A percentile compares a stretch with the other conserved stretches of the same genome.
phyloP scores from a whole-genome alignment of 1,140 invertebrate genomes.

The Drosophila ercepeae region DNA sequence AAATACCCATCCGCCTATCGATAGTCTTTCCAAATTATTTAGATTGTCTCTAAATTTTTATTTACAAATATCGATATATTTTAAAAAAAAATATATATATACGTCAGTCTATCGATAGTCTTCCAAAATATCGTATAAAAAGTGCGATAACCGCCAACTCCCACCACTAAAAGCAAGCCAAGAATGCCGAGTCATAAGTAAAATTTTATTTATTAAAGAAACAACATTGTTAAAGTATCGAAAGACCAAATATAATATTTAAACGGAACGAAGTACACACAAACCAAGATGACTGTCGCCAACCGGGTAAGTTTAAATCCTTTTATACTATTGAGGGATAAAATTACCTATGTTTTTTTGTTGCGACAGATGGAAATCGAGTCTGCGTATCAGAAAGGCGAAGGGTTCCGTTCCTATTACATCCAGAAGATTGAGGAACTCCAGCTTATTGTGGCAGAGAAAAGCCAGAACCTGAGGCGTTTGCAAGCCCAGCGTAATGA shows the following conservation, averaged over 20 bases:
- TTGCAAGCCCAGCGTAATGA: slow-evolving; percentile 99
- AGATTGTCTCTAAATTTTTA: no score
- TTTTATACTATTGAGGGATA: not conserved
- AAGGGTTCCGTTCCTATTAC: slow-evolving; percentile 97
- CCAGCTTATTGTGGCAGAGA: slow-evolving; percentile 97
- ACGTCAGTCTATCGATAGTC: not conserved
- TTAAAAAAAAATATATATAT: no score
- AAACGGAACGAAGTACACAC: not conserved
- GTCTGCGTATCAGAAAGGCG: slow-evolving; percentile 86
- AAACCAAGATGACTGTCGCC: slow-evolving; percentile 68
- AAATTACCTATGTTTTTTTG: not conserved
- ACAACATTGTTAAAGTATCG: not conserved
- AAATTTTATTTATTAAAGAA: slow-evolving; percentile 1
- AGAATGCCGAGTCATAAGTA: slow-evolving; percentile 45
- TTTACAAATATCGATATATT: not conserved
- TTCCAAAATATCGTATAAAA: not conserved
- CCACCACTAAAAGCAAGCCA: slow-evolving; percentile 2
- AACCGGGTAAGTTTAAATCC: slow-evolving; percentile 63
- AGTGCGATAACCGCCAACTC: not conserved
- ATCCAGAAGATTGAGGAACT: slow-evolving; percentile 98
- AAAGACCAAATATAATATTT: not conserved
- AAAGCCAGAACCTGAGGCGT: slow-evolving; percentile 98
- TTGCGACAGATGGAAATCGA: slow-evolving; percentile 93
- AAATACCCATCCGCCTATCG: no score
- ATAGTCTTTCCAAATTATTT: no score